Evolutionary conservation across 2,113 vertebrate species (phyloP), one percentile per base, ranked within the genome.

Genomic region (Indicator maculatus): DNA sequence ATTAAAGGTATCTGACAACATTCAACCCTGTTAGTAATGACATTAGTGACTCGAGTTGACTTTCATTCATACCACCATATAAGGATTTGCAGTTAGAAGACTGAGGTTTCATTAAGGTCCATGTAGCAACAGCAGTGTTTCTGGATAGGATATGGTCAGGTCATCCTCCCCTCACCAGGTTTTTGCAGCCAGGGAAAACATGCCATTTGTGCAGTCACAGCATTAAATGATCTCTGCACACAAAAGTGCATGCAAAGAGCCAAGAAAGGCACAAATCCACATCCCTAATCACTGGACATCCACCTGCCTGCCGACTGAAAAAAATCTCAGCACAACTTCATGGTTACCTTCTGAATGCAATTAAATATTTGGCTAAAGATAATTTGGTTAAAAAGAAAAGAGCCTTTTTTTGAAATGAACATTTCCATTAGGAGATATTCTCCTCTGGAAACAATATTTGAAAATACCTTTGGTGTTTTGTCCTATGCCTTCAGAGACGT

Each of bases 191-290:
- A 72, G 74, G 79, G 76, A 69, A 83, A 84, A 84, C 3, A 65
- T 2, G 9, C 33, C 24, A 16, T 88, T 96, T 93, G 93, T 94
- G 91, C 88, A 2, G 93, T 96, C 96, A 97, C 94, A 96, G 95
- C 94, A 79, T 95, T 95, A 95, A 95, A 84, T 3, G 77, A 79
- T 75, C 92, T 90, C 74, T 90, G 86, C 93, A 86, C 39, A 11
- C 39, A 56, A 39, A 73, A 70, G 16, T 4, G 15, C 0, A 3
- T 38, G 90, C 95, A 93, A 76, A 95, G 95, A 94, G 83, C 73
- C 90, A 60, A 84, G 83, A 90, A 71, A 95, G 81, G 93, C 93
- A 96, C 94, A 96, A 96, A 95, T 72, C 76, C 83, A 82, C 74
- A 72, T 56, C 88, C 73, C 82, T 73, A 38, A 50, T 71, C 79